phyloP scores from a whole-genome alignment of 2,797 vertebrate species.

The Acanthurus lineatus region DNA sequence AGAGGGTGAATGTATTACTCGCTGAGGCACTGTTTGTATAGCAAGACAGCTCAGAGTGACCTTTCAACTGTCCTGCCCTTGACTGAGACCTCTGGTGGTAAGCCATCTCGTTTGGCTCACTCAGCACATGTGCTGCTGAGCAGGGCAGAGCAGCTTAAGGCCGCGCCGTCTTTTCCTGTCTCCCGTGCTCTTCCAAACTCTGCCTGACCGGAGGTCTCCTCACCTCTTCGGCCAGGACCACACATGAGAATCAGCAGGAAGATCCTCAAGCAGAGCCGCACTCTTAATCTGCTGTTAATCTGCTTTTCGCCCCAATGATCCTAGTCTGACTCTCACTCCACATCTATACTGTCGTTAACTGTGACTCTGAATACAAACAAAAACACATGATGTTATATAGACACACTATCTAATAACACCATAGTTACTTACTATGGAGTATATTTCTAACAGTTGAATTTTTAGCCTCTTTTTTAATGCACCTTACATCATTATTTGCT shows the following conservation, averaged over 20 bases:
- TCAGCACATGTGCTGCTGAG: conserved; percentile 87
- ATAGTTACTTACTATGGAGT: not conserved
- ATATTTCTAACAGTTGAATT: not conserved
- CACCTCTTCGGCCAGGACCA: conserved; percentile 65
- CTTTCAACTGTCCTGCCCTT: conserved; percentile 87
- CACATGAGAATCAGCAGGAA: conserved; percentile 62
- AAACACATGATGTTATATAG: not conserved
- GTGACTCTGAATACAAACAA: conserved; percentile 35
- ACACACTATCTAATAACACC: not conserved
- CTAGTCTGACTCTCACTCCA: conserved; percentile 49
- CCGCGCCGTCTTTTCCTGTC: conserved; percentile 71
- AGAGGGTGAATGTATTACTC: conserved; percentile 63
- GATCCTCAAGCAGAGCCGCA: conserved; percentile 63
- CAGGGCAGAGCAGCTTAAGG: conserved; percentile 83
- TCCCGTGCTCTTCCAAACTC: conserved; percentile 69
- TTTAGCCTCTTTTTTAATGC: not conserved
- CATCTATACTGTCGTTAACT: conserved; percentile 29
- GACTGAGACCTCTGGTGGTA: conserved; percentile 85
- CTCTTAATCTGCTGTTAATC: conserved; percentile 78
- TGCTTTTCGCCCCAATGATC: conserved; percentile 72
- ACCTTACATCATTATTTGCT: not conserved
- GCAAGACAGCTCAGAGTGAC: conserved; percentile 75
- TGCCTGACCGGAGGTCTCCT: conserved; percentile 65
- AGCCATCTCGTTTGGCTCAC: conserved; percentile 83
- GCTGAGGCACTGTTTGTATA: conserved; percentile 73